Conservation (phyloP, 1,140 invertebrate species). For the Drosophila ercepeae region DNA sequence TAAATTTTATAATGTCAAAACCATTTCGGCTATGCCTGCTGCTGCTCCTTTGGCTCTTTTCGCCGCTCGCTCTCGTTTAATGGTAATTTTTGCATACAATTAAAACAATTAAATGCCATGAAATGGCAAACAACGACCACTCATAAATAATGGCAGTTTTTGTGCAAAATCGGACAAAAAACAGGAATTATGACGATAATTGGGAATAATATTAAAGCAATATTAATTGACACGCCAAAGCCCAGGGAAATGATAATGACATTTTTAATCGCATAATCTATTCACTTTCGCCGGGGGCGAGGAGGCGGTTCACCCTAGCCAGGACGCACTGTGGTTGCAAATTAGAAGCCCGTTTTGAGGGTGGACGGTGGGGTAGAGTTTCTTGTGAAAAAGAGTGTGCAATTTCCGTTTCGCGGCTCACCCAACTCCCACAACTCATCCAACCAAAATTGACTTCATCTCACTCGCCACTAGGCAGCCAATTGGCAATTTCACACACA, state of each 20-base stretch:
- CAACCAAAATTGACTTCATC: slow-evolving; percentile 52
- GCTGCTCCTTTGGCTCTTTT: slow-evolving; percentile 28
- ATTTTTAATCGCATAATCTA: slow-evolving; percentile 60
- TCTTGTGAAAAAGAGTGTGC: neutral
- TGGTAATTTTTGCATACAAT: slow-evolving; percentile 60
- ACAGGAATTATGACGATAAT: slow-evolving; percentile 60
- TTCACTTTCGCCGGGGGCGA: slow-evolving; percentile 13
- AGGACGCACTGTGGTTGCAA: neutral
- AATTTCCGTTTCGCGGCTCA: slow-evolving; percentile 13
- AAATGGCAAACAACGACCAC: slow-evolving; percentile 43
- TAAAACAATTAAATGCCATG: slow-evolving; percentile 76
- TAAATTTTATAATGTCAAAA: slow-evolving; percentile 69
- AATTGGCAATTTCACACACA: slow-evolving; percentile 48
- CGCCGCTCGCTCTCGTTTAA: slow-evolving; percentile 53
- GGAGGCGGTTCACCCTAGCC: neutral
- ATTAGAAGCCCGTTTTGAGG: neutral
- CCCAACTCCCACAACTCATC: slow-evolving; percentile 34
- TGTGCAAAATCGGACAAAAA: slow-evolving; percentile 26
- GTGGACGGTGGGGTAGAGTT: neutral
- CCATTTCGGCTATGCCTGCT: slow-evolving; percentile 15
- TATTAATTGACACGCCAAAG: slow-evolving; percentile 62
- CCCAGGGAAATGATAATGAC: slow-evolving; percentile 50
- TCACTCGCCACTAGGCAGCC: slow-evolving; percentile 38
- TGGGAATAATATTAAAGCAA: slow-evolving; percentile 62
- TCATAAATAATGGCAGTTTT: slow-evolving; percentile 70